phyloP scores from a whole-genome alignment of 2,797 vertebrate species.

The Crypturellus tataupa region DNA sequence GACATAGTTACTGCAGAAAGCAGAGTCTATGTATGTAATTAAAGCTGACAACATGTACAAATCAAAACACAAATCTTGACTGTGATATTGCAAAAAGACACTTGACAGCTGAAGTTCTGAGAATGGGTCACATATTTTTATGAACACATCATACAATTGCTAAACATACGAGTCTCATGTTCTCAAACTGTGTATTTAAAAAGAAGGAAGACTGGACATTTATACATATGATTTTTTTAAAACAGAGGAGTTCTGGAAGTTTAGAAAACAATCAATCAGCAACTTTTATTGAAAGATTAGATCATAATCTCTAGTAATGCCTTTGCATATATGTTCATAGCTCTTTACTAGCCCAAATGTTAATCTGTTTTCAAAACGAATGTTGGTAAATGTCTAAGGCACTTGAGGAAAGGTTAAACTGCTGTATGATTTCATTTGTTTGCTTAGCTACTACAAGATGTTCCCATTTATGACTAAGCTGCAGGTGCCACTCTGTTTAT shows the following conservation, averaged over 20 bases:
- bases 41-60: not conserved
- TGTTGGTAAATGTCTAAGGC: not conserved
- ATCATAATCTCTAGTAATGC: not conserved
- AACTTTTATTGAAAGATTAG: not conserved
- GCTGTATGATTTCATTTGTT: conserved; percentile 59
- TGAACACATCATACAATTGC: not conserved
- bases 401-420: conserved; percentile 51
- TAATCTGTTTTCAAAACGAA: not conserved
- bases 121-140: conserved; percentile 7
- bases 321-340: not conserved
- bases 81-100: not conserved
- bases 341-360: not conserved
- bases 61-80: not conserved
- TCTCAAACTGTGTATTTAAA: not conserved
- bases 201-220: not conserved
- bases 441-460: conserved; percentile 49
- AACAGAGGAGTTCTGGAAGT: not conserved
- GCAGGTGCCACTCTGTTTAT: conserved; percentile 82
- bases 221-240: not conserved
- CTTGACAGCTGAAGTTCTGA: not conserved
- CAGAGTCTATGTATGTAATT: not conserved
- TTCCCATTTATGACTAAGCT: conserved; percentile 73
- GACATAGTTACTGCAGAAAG: not conserved
- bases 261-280: not conserved
- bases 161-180: not conserved